These are phyloP conservation scores for Adelosebastes latens DNA, from an alignment of 2,797 vertebrate genomes.

Conservation along the genomic window DNA sequence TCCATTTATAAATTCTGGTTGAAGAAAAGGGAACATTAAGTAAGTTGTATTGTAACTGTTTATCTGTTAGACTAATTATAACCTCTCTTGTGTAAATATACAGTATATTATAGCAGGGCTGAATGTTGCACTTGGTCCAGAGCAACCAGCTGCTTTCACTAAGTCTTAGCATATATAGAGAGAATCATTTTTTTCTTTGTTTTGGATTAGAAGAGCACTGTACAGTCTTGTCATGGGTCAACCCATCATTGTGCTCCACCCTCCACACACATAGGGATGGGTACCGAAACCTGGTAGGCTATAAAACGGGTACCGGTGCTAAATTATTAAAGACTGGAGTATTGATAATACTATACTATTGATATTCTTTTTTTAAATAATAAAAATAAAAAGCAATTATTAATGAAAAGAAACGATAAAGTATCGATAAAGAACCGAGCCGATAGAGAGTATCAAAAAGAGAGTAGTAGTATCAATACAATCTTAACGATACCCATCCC, in stretches of 20 bases:
- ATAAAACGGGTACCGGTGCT: no score
- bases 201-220: conserved; percentile 49
- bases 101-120: conserved; percentile 24
- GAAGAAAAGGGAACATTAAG: conserved; percentile 25
- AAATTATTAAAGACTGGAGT: no score
- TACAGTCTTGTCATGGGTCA: conserved; percentile 45
- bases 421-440: no score
- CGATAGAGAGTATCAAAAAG: no score
- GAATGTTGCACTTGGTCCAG: background rate
- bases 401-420: no score
- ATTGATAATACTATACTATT: no score
- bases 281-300: no score
- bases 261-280: conserved; percentile 13
- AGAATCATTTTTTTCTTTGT: conserved; percentile 8
- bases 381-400: no score
- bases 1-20: conserved; percentile 4
- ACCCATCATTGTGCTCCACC: conserved; percentile 26
- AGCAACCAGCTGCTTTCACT: conserved; percentile 21
- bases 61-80: conserved; percentile 43
- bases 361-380: no score
- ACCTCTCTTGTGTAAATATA: conserved; percentile 26
- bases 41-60: conserved; percentile 32
- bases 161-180: conserved; percentile 13
- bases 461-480: no score
- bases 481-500: no score